Conservation (phyloP, 2,113 vertebrate genomes). For the Corvus moneduloides region DNA sequence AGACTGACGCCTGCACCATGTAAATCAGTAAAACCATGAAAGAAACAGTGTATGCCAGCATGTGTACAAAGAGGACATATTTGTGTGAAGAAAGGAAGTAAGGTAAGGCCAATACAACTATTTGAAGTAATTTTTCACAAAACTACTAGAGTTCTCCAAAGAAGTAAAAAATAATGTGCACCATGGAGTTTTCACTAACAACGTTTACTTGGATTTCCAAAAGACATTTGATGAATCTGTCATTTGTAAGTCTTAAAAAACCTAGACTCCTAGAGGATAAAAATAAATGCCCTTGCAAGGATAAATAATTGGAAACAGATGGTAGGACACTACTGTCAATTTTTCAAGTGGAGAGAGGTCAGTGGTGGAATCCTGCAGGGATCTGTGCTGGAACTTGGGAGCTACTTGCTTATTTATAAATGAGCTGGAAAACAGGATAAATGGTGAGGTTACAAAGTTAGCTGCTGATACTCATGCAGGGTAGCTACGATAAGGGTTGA, state of each 20-base stretch:
- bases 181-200: background rate
- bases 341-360: slow-evolving; percentile 52
- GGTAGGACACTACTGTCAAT: slow-evolving; percentile 50
- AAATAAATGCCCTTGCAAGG: slow-evolving; percentile 58
- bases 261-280: slow-evolving; percentile 9
- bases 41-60: background rate
- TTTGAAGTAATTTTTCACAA: background rate
- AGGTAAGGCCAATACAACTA: background rate
- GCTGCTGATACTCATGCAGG: background rate
- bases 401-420: slow-evolving; percentile 7
- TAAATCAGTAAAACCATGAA: background rate
- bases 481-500: background rate
- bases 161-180: background rate
- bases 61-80: background rate
- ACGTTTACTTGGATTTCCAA: background rate
- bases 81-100: background rate
- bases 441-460: slow-evolving; percentile 16
- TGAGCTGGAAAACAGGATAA: slow-evolving; percentile 55
- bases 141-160: background rate
- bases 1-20: fast-evolving
- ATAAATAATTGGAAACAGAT: slow-evolving; percentile 67
- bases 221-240: background rate
- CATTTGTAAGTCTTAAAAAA: background rate
- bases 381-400: slow-evolving; percentile 61
- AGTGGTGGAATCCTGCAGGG: slow-evolving; percentile 57